Base-by-base conservation (phyloP, 2,888 invertebrate species). In the Anorthoa munda region DNA sequence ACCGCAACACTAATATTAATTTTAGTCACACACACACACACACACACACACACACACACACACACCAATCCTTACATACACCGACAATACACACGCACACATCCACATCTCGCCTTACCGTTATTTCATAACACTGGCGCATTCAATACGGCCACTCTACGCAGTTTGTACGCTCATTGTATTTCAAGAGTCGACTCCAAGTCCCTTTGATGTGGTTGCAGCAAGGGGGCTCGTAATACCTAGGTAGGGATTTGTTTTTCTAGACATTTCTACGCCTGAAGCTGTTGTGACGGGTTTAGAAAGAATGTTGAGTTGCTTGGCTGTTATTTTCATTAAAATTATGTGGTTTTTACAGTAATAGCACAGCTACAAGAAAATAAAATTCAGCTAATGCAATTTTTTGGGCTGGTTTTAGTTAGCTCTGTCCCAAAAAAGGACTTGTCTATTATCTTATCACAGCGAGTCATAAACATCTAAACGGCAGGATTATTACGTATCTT, bases 201-300 rank as follows among this genome's bases (percentile, higher is more conserved):
- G 5, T 23, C n/a, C 50, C 70, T 85, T 87, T 86, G 87, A 86
- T 81, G 75, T 81, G 75, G 74, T 72, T 66, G 61, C 15, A 21
- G 56, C 48, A 56, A 83, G 82, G 75, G 81, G 79, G 58, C 61
- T 75, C 55, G 13, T 71, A 39, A 58, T 61, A 23, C 69, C 69
- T 75, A 68, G 69, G n/a, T 17, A 39, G 31, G 39, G 18, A 46
- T 39, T 72, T 60, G 72, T 71, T 70, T 79, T 82, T 67, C 64
- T 72, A 83, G 79, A 64, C 31, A 48, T 71, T 53, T 55, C 46
- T 76, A 53, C 15, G 66, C 81, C 53, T 18, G 9, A 23, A 73
- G 83, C 69, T 39, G 23, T 48, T 55, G 46, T 45, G 15, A 15
- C 53, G 50, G 58, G 56, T 45, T 66, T 68, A 55, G 55, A 80